Conservation (phyloP, 2,888 invertebrate species). For the Campopleginae sp. region DNA sequence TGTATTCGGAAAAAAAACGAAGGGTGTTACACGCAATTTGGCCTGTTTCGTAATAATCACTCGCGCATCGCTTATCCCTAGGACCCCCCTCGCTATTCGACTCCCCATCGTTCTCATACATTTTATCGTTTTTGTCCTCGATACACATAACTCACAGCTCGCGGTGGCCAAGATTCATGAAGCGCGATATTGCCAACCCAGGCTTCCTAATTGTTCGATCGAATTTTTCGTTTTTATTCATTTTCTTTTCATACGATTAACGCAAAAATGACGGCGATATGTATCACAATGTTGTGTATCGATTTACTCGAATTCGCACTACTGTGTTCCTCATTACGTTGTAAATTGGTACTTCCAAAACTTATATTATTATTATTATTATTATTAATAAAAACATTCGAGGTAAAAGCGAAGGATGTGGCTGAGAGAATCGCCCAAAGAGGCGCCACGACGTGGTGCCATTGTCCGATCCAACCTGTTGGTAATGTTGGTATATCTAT, state of each 20-base stretch:
- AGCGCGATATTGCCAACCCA: not conserved
- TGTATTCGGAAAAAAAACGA: slow-evolving; percentile 58
- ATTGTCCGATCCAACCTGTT: too few species aligned
- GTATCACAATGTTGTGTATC: too few species aligned
- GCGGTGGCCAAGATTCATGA: slow-evolving; percentile 68
- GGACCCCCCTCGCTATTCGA: slow-evolving; percentile 62
- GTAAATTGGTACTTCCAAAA: too few species aligned
- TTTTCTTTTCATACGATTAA: not conserved
- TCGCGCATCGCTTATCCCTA: slow-evolving; percentile 64
- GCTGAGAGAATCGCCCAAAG: not conserved
- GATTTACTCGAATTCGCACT: too few species aligned
- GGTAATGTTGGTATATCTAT: slow-evolving; percentile 12
- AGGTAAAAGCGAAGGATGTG: not conserved
- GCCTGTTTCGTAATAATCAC: slow-evolving; percentile 79
- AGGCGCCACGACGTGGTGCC: slow-evolving; percentile 30
- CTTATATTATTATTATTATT: too few species aligned
- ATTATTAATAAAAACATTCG: not conserved
- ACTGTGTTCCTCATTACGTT: too few species aligned
- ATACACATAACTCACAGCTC: slow-evolving; percentile 78
- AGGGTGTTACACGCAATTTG: slow-evolving; percentile 82
- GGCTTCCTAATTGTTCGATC: not conserved
- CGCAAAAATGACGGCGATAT: not conserved
- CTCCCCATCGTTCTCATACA: slow-evolving; percentile 55
- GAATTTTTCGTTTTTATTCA: not conserved
- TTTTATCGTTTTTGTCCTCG: slow-evolving; percentile 76